phyloP scores from a whole-genome alignment of 2,797 vertebrate species.

The Molossus molossus region DNA sequence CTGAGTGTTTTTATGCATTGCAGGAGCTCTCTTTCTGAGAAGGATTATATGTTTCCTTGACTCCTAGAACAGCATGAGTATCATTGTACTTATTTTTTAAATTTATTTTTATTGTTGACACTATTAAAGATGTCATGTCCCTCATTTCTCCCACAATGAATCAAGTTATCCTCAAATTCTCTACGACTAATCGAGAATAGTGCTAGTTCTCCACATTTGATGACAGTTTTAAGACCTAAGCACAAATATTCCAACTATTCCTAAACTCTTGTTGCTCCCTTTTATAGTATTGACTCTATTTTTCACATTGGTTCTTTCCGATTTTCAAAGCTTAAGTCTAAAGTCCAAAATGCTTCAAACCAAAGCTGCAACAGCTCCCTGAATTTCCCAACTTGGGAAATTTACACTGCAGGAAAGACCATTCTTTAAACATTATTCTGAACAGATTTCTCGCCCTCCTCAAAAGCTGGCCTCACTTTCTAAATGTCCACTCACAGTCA shows the following conservation, averaged over 20 bases:
- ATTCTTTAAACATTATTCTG: neutral
- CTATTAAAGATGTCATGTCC: neutral
- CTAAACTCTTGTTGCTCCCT: neutral
- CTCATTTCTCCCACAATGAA: neutral
- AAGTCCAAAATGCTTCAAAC: neutral
- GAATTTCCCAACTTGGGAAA: neutral
- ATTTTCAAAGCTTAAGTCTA: slow-evolving; percentile 8
- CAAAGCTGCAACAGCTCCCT: neutral
- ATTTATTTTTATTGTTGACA: neutral
- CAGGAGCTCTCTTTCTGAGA: neutral
- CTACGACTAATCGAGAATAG: neutral
- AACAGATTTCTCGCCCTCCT: neutral
- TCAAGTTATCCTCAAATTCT: neutral
- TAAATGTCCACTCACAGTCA: neutral
- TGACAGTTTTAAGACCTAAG: neutral
- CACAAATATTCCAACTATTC: neutral
- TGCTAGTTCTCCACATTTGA: neutral
- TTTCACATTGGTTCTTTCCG: neutral
- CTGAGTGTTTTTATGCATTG: neutral
- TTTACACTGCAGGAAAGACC: neutral
- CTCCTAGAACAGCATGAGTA: neutral
- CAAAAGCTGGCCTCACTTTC: neutral
- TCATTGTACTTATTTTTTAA: neutral
- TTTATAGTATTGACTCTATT: neutral
- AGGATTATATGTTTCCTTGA: neutral